Evolutionary conservation across 2,113 vertebrate species (phyloP).

Genomic region (Proterorhinus semilunaris): DNA sequence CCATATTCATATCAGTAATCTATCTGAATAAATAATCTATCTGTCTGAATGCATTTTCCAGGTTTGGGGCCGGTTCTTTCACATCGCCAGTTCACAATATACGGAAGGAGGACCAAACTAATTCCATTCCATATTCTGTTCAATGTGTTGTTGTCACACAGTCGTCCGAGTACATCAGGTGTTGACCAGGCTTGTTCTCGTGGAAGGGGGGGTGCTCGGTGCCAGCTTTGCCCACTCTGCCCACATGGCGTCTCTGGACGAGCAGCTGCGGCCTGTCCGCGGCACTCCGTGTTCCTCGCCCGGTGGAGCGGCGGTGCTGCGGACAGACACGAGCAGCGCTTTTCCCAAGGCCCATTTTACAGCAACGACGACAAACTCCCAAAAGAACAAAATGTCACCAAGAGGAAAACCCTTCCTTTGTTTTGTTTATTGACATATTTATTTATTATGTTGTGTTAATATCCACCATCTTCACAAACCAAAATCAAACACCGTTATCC

Average conservation of each 20-base stretch:
- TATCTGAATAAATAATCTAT: too few relatives aligned
- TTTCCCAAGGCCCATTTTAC: not conserved
- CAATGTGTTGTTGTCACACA: not conserved
- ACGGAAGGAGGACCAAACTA: too few relatives aligned
- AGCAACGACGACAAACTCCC: not conserved
- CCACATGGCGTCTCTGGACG: slow-evolving; percentile 1
- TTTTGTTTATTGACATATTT: too few relatives aligned
- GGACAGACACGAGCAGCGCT: not conserved
- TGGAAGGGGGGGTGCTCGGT: not conserved
- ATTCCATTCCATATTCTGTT: too few relatives aligned
- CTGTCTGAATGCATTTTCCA: too few relatives aligned
- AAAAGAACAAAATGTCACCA: not conserved
- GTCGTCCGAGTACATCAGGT: not conserved
- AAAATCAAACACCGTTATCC: too few relatives aligned
- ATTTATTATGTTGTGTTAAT: too few relatives aligned
- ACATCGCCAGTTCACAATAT: too few relatives aligned
- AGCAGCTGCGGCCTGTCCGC: slow-evolving; percentile 6
- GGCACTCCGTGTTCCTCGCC: not conserved
- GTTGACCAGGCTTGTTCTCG: not conserved
- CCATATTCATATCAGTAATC: too few relatives aligned
- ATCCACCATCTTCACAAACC: too few relatives aligned
- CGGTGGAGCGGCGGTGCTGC: not conserved
- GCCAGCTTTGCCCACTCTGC: slow-evolving; percentile 4
- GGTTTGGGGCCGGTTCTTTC: too few relatives aligned
- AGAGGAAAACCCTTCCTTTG: too few relatives aligned